A percentile compares a stretch with the other conserved stretches of the same genome.
Evolutionary conservation across 1,140 invertebrate genomes (phyloP).

Genomic region (Nasonia vitripennis): DNA sequence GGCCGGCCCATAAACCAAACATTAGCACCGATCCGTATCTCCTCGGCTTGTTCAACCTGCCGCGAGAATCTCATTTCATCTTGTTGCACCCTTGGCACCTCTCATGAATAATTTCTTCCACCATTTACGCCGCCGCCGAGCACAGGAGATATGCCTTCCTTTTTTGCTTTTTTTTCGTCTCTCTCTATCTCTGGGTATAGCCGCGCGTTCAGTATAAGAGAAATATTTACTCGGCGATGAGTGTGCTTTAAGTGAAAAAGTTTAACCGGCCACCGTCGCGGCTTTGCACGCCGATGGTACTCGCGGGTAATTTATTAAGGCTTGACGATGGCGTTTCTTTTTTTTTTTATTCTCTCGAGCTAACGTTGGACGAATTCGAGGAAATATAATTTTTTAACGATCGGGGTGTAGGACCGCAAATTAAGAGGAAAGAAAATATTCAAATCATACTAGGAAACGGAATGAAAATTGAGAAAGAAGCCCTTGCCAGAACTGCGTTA

Average conservation of each 20-base stretch:
- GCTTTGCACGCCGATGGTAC: background rate
- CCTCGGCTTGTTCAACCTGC: conserved; percentile 54
- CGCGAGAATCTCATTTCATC: conserved; percentile 62
- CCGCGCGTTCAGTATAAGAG: background rate
- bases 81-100: conserved; percentile 63
- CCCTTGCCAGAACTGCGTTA: too few species aligned
- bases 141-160: background rate
- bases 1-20: conserved; percentile 59
- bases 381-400: background rate
- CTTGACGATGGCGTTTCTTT: background rate
- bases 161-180: background rate
- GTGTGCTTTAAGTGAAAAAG: conserved; percentile 35
- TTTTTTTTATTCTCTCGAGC: background rate
- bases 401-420: too few species aligned
- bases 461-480: too few species aligned
- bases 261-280: background rate
- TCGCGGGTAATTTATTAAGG: background rate
- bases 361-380: background rate
- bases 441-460: too few species aligned
- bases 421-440: too few species aligned
- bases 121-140: conserved; percentile 47
- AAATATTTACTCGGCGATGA: conserved; percentile 36
- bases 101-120: conserved; percentile 66
- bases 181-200: background rate
- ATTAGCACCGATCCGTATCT: conserved; percentile 65